phyloP scores from a whole-genome alignment of 2,888 invertebrate genomes.

The Tinea semifulvella region DNA sequence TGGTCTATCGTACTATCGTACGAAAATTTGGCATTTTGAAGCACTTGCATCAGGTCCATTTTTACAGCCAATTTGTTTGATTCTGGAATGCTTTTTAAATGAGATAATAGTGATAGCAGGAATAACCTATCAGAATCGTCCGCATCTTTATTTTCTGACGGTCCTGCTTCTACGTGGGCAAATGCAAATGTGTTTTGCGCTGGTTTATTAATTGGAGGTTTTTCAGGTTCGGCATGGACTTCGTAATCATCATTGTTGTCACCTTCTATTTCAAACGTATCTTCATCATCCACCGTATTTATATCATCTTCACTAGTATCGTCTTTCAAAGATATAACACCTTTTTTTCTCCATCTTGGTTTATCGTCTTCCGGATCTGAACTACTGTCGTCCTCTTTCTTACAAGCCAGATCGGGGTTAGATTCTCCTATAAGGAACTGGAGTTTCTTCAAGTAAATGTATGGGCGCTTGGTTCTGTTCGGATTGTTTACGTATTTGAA shows the following conservation, averaged over 20 bases:
- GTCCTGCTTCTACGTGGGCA: slow-evolving; percentile 39
- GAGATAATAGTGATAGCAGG: slow-evolving; percentile 47
- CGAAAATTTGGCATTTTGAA: slow-evolving; percentile 37
- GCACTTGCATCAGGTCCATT: slow-evolving; percentile 54
- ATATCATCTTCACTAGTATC: slow-evolving; percentile 28
- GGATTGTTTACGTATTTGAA: slow-evolving; percentile 46
- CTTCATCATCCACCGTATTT: slow-evolving; percentile 23
- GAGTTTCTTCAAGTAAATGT: slow-evolving; percentile 43
- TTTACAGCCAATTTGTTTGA: slow-evolving; percentile 43
- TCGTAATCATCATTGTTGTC: slow-evolving; percentile 21
- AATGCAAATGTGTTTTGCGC: slow-evolving; percentile 41
- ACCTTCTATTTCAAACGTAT: slow-evolving; percentile 13
- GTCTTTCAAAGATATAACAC: slow-evolving; percentile 37
- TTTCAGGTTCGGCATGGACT: slow-evolving; percentile 16
- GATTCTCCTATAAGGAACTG: slow-evolving; percentile 39
- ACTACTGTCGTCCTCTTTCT: slow-evolving; percentile 28
- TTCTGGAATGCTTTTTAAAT: slow-evolving; percentile 49
- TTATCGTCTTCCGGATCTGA: slow-evolving; percentile 30
- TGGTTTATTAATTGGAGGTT: slow-evolving; percentile 14
- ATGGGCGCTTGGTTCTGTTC: slow-evolving; percentile 37
- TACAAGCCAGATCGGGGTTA: slow-evolving; percentile 19
- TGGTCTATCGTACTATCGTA: no score
- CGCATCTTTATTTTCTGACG: slow-evolving; percentile 25
- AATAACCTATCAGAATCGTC: slow-evolving; percentile 53
- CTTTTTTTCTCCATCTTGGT: slow-evolving; percentile 21